Evolutionary conservation across 2,888 invertebrate species (phyloP).

Genomic region (Bellardia pandia): DNA sequence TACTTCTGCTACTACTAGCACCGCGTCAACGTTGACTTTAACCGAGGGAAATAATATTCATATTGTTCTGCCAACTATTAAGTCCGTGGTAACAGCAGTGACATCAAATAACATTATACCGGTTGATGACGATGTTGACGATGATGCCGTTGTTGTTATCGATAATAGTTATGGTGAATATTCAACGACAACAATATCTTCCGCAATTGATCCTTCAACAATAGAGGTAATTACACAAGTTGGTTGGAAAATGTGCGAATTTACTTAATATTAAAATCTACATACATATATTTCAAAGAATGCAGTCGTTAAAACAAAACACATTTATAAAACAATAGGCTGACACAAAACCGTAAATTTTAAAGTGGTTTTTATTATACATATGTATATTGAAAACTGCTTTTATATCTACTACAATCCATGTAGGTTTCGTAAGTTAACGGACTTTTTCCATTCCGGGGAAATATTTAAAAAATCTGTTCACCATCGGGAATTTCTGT

Average conservation of each 20-base stretch:
- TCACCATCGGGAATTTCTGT: too few relatives aligned
- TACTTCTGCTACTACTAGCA: conserved; percentile 61
- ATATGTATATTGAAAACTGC: too few relatives aligned
- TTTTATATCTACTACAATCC: too few relatives aligned
- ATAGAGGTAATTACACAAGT: conserved; percentile 60
- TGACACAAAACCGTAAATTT: too few relatives aligned
- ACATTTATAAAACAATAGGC: too few relatives aligned
- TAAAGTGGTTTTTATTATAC: too few relatives aligned
- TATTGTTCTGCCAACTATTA: conserved; percentile 73
- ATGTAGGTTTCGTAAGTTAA: too few relatives aligned
- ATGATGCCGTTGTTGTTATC: conserved; percentile 29
- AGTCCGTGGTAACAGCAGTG: conserved; percentile 52
- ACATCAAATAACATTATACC: conserved; percentile 66
- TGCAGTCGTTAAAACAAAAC: conserved; percentile 12
- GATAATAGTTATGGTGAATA: conserved; percentile 51
- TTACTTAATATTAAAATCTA: not conserved
- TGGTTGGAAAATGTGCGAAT: not conserved
- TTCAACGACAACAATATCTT: conserved; percentile 62
- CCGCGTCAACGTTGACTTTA: not conserved
- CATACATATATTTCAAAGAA: conserved; percentile 3
- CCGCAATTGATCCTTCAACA: conserved; percentile 68
- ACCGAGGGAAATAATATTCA: conserved; percentile 74
- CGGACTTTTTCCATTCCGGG: too few relatives aligned
- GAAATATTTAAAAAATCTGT: too few relatives aligned
- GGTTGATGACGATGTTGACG: conserved; percentile 51